Conservation (phyloP, 2,113 vertebrate genomes). For the Candoia aspera region DNA sequence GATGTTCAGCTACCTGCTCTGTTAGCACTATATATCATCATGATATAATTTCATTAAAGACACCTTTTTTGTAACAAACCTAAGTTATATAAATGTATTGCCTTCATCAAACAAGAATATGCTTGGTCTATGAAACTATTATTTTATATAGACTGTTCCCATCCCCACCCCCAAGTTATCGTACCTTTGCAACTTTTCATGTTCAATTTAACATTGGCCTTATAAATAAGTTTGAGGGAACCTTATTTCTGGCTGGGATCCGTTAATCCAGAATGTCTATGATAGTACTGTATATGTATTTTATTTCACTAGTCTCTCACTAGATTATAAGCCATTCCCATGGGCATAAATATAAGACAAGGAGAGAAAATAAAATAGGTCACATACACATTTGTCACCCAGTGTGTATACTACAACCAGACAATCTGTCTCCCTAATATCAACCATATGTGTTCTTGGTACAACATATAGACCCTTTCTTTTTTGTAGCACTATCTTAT, state of each 20-base stretch:
- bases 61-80: constrained; percentile 4
- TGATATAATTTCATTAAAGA: constrained; percentile 11
- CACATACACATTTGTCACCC: constrained; percentile 1
- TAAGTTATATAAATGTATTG: neutral
- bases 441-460: neutral
- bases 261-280: neutral
- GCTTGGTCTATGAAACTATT: neutral
- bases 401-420: neutral
- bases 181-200: neutral
- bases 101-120: neutral
- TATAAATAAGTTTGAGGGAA: no score
- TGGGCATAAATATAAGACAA: neutral
- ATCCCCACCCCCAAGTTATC: neutral
- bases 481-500: neutral
- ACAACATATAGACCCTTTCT: neutral
- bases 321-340: neutral
- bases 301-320: neutral
- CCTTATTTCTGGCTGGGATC: constrained; percentile 16
- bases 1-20: neutral
- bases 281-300: neutral
- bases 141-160: neutral
- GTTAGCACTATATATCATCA: neutral
- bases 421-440: neutral
- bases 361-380: constrained; percentile 1
- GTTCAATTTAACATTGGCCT: neutral